Evolutionary conservation across 2,888 invertebrate species (phyloP), one percentile per base, ranked within the genome.

Genomic region (Macrosiphum euphorbiae): DNA sequence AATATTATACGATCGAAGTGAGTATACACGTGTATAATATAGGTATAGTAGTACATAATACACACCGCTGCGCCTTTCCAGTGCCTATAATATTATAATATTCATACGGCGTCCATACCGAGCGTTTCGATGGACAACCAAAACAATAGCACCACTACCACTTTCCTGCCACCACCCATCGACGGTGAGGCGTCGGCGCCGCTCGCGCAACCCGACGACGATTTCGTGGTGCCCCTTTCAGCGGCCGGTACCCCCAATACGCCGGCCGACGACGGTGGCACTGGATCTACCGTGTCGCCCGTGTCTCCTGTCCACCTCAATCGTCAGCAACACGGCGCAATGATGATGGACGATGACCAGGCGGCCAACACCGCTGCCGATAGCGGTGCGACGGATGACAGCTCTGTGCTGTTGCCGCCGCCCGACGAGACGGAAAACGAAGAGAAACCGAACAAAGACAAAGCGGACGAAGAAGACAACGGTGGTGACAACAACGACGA

Each of bases 201-300:
- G 86, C 90, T 94, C 47, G 94, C 94, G 90, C 94, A 67, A 94
- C 94, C 94, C 94, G 94, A 94, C 94, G 94, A 94, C 86, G 94
- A 94, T 13, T 94, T 94, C 52, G 94, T 67, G 16, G n/a, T 88
- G 24, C n/a, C 92, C 52, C 67, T 78, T 0, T 92, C 92, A 78
- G 78, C 88, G 78, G 92, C 92, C 52, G 92, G 92, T n/a, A 92
- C 92, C 67, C 92, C 92, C 61, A 92, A 92, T 90, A 94, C 95
- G 95, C 96, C 96, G 95, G 97, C 97, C 10, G 97, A 97, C 20
- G 97, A 97, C 84, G 97, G 97, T 35, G 97, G 97, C 95, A 97
- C 96, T 95, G 97, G 97, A 95, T 97, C 97, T 96, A 97, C 97
- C 0, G 97, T 97, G n/a, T 96, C 95, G 94, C 96, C 96, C 95